Evolutionary conservation across 1,140 invertebrate genomes (phyloP), one percentile per base, ranked within the genome.

Genomic region (Triops cancriformis): DNA sequence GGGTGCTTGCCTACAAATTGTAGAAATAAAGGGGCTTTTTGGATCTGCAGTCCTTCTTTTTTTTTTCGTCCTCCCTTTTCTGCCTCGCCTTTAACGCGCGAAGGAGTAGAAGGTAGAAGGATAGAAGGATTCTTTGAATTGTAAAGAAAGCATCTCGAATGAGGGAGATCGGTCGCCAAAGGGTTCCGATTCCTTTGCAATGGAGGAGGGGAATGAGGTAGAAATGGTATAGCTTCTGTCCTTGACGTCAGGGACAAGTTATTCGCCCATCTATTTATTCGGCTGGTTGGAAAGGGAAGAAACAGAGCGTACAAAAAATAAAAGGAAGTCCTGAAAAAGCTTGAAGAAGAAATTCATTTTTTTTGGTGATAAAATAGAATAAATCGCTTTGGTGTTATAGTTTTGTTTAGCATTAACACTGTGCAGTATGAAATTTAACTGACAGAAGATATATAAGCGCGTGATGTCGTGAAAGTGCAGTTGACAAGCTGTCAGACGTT

Each of bases 171-270:
- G 51, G 51, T 64, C 14, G 51, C 51, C 51, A 64, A 64, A 64
- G 23, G 51, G 51, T 18, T 64, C 23, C n/a, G 14, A 23, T 64
- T 64, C 23, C 51, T 23, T 18, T 64, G 51, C 10, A 64, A 23
- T 64, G 51, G 23, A 64, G 51, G 51, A 23, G 23, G 51, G 51
- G 51, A 64, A 64, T 64, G n/a, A 64, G 51, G 51, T 64, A 64
- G 51, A 64, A 64, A 64, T 64, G 51, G 51, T 64, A 64, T 64
- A 64, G 51, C 51, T 64, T 64, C 51, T 64, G 51, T 64, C 51
- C 51, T 23, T 64, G 51, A 64, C 51, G 51, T 64, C n/a, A 64
- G 51, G 31, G 51, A n/a, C 51, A 64, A 64, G 51, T 64, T 64
- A 64, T 64, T 64, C 51, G 51, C 51, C 51, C 23, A 64, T 64